These are phyloP conservation scores for Heliconius ethilla DNA, from an alignment of 2,888 invertebrate species.

Conservation along the genomic window DNA sequence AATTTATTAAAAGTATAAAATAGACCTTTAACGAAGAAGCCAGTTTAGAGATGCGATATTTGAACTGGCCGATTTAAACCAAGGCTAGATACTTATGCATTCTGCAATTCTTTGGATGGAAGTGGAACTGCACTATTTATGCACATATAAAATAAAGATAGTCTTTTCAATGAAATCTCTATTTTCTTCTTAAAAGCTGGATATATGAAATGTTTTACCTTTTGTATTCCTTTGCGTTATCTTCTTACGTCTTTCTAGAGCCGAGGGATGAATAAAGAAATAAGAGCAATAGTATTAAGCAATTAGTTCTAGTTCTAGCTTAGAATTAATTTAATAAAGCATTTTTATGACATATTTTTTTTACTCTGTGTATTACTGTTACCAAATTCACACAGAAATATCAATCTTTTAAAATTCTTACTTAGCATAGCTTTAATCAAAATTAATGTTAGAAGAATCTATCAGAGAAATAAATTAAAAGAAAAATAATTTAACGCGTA, in stretches of 20 bases:
- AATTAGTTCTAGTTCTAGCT: too few relatives aligned
- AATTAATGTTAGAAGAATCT: background rate
- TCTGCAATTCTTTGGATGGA: conserved; percentile 45
- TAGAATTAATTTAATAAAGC: too few relatives aligned
- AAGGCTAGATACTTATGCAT: conserved; percentile 54
- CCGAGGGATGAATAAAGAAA: too few relatives aligned
- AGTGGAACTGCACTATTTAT: conserved; percentile 23
- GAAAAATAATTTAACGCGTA: background rate
- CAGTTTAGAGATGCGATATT: conserved; percentile 52
- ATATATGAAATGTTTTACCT: background rate
- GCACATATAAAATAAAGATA: background rate
- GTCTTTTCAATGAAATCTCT: background rate
- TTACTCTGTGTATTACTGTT: too few relatives aligned
- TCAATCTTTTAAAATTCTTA: background rate
- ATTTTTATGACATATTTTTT: background rate
- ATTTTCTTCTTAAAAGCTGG: background rate
- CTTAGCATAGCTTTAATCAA: background rate
- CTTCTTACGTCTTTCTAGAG: too few relatives aligned
- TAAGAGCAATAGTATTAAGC: too few relatives aligned
- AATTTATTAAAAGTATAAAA: conserved; percentile 23
- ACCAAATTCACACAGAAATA: too few relatives aligned
- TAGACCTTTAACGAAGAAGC: conserved; percentile 31
- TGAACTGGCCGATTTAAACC: conserved; percentile 52
- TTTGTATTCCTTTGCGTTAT: too few relatives aligned
- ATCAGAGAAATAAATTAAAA: background rate